phyloP scores from a whole-genome alignment of 2,797 vertebrate genomes.

The Pygocentrus nattereri region DNA sequence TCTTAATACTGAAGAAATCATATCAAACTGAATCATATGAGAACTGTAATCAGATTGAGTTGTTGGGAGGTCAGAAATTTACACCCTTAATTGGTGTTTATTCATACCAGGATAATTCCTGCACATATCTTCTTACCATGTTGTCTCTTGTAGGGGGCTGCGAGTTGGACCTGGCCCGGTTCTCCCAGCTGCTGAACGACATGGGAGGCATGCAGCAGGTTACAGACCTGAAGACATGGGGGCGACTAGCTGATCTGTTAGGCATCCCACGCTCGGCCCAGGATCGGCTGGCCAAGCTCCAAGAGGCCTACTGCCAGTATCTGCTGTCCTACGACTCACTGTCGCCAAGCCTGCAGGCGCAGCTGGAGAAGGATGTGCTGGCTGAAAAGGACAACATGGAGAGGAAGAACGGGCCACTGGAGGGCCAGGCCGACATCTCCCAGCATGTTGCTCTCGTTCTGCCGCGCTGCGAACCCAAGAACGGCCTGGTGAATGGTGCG shows the following conservation, averaged over 20 bases:
- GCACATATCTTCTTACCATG: neutral
- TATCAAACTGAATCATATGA: no score
- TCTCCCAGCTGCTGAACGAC: slow-evolving; percentile 98
- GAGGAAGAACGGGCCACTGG: slow-evolving; percentile 91
- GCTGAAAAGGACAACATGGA: slow-evolving; percentile 94
- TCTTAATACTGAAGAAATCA: no score
- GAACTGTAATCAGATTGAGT: no score
- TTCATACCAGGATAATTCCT: neutral
- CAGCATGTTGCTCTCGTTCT: slow-evolving; percentile 86
- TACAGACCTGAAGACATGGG: slow-evolving; percentile 99
- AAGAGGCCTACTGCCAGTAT: slow-evolving; percentile 99
- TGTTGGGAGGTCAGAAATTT: no score
- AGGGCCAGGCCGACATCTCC: slow-evolving; percentile 88
- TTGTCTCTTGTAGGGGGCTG: slow-evolving; percentile 86
- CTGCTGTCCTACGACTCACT: slow-evolving; percentile 97
- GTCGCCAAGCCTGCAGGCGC: slow-evolving; percentile 88
- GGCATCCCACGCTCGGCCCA: slow-evolving; percentile 97
- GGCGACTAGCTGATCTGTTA: slow-evolving; percentile 95
- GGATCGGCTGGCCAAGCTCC: slow-evolving; percentile 97
- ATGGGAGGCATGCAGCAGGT: slow-evolving; percentile 99
- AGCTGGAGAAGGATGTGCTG: slow-evolving; percentile 92
- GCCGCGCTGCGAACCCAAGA: slow-evolving; percentile 99
- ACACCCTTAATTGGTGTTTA: neutral
- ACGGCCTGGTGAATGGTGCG: slow-evolving; percentile 81
- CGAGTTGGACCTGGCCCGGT: slow-evolving; percentile 97